phyloP scores from a whole-genome alignment of 64 coral and sea anemone genomes.

The Pachyseris speciosa region DNA sequence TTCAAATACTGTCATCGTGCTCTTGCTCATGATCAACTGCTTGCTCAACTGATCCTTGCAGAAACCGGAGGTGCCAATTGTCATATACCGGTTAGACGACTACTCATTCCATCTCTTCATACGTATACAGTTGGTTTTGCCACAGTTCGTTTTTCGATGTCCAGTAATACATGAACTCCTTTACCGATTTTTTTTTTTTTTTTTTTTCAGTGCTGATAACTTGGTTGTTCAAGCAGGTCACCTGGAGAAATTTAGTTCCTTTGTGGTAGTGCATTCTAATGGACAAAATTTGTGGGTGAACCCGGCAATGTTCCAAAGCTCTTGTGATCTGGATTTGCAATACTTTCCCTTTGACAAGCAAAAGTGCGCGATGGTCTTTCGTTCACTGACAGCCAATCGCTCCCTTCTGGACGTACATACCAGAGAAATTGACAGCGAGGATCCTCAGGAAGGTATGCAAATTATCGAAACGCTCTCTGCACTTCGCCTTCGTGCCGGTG shows the following conservation, averaged over 20 bases:
- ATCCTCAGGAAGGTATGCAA: slow-evolving; percentile 3
- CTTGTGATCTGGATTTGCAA: slow-evolving; percentile 64
- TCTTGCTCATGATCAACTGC: too few relatives aligned
- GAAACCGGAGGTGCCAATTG: too few relatives aligned
- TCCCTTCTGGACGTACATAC: background rate
- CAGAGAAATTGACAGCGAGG: background rate
- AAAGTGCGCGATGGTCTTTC: slow-evolving; percentile 15
- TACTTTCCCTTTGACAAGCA: slow-evolving; percentile 90
- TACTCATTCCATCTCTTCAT: too few relatives aligned
- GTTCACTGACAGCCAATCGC: slow-evolving; percentile 28
- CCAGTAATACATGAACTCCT: too few relatives aligned
- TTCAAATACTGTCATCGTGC: too few relatives aligned
- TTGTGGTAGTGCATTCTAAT: slow-evolving; percentile 48
- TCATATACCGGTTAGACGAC: too few relatives aligned
- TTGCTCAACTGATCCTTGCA: too few relatives aligned
- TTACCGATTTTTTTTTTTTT: too few relatives aligned
- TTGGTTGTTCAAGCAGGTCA: slow-evolving; percentile 39
- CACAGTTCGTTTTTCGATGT: background rate
- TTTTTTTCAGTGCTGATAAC: slow-evolving; percentile 68
- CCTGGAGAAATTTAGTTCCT: slow-evolving; percentile 64
- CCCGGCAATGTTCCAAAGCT: slow-evolving; percentile 60
- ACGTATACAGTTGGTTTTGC: too few relatives aligned
- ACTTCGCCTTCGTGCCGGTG: too few relatives aligned
- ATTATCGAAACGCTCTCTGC: too few relatives aligned
- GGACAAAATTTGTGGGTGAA: slow-evolving; percentile 68